A percentile compares a stretch with the other conserved stretches of the same genome.
phyloP scores from a whole-genome alignment of 2,797 vertebrate species.

The Mareca penelope region DNA sequence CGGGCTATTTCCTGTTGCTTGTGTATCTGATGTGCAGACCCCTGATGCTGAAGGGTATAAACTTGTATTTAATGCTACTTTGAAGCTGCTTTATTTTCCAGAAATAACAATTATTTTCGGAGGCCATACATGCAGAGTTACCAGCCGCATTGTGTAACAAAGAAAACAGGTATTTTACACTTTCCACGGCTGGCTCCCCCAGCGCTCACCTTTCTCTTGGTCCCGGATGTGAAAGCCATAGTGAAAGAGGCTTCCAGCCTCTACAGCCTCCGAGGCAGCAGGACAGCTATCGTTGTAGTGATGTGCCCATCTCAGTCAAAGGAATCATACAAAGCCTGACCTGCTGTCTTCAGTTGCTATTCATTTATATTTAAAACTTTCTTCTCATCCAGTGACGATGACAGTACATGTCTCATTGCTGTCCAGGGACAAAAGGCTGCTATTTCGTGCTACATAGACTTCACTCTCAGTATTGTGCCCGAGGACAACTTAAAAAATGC shows the following conservation, averaged over 20 bases:
- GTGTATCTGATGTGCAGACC: not conserved
- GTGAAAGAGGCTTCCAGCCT: not conserved
- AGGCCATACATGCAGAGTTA: not conserved
- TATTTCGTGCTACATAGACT: not conserved
- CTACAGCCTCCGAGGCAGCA: fast-evolving
- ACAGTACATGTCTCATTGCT: not conserved
- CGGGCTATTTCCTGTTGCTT: not conserved
- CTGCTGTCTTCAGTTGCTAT: not conserved
- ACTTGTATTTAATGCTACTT: not conserved
- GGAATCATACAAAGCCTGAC: not conserved
- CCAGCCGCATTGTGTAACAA: not conserved
- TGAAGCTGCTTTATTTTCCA: not conserved
- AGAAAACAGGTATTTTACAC: fast-evolving
- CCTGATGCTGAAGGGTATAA: not conserved
- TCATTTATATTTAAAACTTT: not conserved
- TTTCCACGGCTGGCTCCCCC: not conserved
- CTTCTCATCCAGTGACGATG: not conserved
- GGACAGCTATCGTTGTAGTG: not conserved
- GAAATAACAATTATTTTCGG: not conserved
- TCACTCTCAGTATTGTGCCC: not conserved
- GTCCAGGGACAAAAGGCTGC: slow-evolving; percentile 68
- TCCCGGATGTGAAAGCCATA: not conserved
- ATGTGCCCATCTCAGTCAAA: not conserved
- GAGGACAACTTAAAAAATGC: not conserved
- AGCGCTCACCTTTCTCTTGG: not conserved